Conservation (phyloP, 2,113 vertebrate genomes). For the Pseudois nayaur region DNA sequence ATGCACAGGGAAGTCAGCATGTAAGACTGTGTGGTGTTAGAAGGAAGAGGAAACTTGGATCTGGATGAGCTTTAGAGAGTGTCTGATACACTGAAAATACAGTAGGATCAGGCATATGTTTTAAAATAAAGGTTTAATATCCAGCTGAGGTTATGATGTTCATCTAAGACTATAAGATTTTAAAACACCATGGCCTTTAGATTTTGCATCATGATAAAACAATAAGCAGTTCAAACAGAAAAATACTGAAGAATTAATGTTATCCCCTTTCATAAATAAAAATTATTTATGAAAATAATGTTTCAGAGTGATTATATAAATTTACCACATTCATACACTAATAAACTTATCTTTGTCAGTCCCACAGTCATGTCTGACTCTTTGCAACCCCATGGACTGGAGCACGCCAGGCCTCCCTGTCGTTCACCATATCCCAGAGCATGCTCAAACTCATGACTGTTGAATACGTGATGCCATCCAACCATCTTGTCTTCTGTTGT, state of each 20-base stretch:
- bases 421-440: background rate
- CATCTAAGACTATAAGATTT: background rate
- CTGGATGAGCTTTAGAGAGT: background rate
- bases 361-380: background rate
- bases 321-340: background rate
- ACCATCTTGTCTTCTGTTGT: background rate
- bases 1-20: fast-evolving
- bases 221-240: background rate
- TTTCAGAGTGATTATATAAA: background rate
- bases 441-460: background rate
- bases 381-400: background rate
- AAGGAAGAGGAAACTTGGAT: background rate
- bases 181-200: background rate
- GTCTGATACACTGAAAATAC: background rate
- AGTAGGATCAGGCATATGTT: background rate
- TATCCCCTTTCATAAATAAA: background rate
- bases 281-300: background rate
- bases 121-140: background rate
- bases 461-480: background rate
- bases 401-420: background rate
- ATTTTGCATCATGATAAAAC: background rate
- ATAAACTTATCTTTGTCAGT: background rate
- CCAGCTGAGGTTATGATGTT: background rate
- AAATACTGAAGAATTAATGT: background rate
- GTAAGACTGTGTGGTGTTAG: background rate